Base-by-base conservation (phyloP, 2,113 vertebrate genomes). In the Pithys albifrons region DNA sequence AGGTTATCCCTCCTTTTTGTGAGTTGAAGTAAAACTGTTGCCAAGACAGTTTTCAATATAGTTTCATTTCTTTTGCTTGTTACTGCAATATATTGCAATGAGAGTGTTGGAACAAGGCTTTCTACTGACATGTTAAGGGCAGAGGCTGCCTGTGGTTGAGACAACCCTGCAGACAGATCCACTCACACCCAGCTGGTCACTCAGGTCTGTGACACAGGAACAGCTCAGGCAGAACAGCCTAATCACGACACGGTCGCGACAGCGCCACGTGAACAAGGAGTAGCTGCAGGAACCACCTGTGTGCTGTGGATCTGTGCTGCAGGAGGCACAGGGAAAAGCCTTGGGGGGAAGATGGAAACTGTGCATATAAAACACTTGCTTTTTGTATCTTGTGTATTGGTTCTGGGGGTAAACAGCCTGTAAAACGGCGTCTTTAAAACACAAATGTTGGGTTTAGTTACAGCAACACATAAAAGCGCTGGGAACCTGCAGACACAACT, bases 401-500 rank as follows among this genome's bases (percentile, higher is more conserved):
- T 58, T 92, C 86, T 91, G 80, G 41, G 81, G 70, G 73, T 79
- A 77, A 97, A 83, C 54, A 90, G 72, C 77, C 85, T 78, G 79
- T 51, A 89, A 96, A 94, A 89, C 6, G 43, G 46, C 46, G n/a
- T 95, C 95, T 96, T 64, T 3, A 9, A 88, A 86, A 86, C 20
- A 82, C 23, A 85, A 81, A 78, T 57, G 52, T 88, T 96, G 94
- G 80, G 43, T 92, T 70, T 89, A 95, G 82, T 95, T 96, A 95
- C 77, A 95, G 75, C 78, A 84, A 81, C n/a, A 15, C 14, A 46
- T 54, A 33, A 54, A 82, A 93, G 55, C 1, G 1, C 48, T 64
- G 80, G 91, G 89, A 89, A 48, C n/a, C 7, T 76, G 46, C 81
- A 94, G 72, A 29, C 17, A 31, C 1, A 24, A 70, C 92, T 96